phyloP scores from a whole-genome alignment of 2,888 invertebrate species.

The Dascillus cervinus region DNA sequence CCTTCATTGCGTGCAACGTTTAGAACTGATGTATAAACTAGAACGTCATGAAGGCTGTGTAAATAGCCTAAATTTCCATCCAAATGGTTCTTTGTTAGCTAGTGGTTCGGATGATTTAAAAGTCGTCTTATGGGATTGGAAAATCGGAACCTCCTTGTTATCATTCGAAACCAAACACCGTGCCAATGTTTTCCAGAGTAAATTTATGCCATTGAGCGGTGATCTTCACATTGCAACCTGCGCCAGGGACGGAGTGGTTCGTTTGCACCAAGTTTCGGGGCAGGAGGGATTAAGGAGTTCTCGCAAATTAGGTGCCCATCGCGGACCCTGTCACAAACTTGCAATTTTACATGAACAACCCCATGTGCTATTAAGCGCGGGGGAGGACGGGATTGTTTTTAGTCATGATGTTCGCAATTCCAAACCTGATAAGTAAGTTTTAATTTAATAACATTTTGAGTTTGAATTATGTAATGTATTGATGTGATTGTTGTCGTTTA shows the following conservation, averaged over 20 bases:
- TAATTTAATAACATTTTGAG: no score
- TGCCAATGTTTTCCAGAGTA: slow-evolving; percentile 84
- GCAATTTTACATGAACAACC: slow-evolving; percentile 69
- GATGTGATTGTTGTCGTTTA: neutral
- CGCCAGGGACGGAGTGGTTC: slow-evolving; percentile 78
- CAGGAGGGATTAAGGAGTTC: slow-evolving; percentile 46
- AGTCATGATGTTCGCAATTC: slow-evolving; percentile 73
- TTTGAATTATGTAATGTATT: slow-evolving; percentile 2
- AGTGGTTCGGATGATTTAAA: slow-evolving; percentile 88
- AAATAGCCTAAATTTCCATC: slow-evolving; percentile 86
- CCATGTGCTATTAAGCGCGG: slow-evolving; percentile 73
- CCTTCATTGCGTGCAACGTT: slow-evolving; percentile 70
- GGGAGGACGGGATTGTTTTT: slow-evolving; percentile 79
- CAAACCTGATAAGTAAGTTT: slow-evolving; percentile 53
- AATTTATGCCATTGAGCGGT: slow-evolving; percentile 73
- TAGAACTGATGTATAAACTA: slow-evolving; percentile 70
- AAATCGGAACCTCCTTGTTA: slow-evolving; percentile 55
- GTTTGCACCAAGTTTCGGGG: slow-evolving; percentile 52
- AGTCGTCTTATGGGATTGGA: slow-evolving; percentile 90
- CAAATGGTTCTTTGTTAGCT: slow-evolving; percentile 65
- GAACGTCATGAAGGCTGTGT: slow-evolving; percentile 84
- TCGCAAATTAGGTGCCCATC: slow-evolving; percentile 57
- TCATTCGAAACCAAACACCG: slow-evolving; percentile 74
- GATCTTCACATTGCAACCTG: slow-evolving; percentile 82
- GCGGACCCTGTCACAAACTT: slow-evolving; percentile 78